Percentiles rank a stretch among this genome's conserved stretches.
phyloP scores from a whole-genome alignment of 2,888 invertebrate genomes.

The Stratiomys singularior region DNA sequence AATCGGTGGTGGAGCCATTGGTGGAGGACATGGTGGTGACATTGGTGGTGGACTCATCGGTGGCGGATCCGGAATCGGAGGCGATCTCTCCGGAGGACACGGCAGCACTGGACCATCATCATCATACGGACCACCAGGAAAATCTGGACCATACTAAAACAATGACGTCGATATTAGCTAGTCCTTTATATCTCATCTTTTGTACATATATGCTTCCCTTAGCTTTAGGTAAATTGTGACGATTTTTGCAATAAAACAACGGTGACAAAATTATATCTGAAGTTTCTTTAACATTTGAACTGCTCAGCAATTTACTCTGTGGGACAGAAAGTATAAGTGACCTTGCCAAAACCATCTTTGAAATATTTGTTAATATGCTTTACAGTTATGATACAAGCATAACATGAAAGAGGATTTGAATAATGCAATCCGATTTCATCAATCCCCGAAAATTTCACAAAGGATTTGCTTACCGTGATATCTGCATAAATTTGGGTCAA shows the following conservation, averaged over 20 bases:
- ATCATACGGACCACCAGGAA: constrained; percentile 77
- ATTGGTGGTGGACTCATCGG: constrained; percentile 53
- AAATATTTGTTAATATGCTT: no score
- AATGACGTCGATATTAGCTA: constrained; percentile 53
- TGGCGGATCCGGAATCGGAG: constrained; percentile 54
- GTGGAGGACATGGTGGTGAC: constrained; percentile 54
- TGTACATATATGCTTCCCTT: constrained; percentile 55
- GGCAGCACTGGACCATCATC: constrained; percentile 62
- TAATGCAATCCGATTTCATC: no score
- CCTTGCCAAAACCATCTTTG: constrained; percentile 63
- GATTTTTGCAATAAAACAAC: constrained; percentile 62
- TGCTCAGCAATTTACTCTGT: no score
- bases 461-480: no score
- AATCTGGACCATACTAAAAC: constrained; percentile 73
- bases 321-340: no score
- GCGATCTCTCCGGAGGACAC: constrained; percentile 49
- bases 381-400: no score
- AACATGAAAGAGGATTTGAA: no score
- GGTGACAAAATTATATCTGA: constrained; percentile 62
- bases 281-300: no score
- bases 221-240: constrained; percentile 53
- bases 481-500: no score
- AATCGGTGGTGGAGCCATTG: constrained; percentile 54
- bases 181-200: constrained; percentile 55
- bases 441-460: no score